Conservation (phyloP, 2,888 invertebrate species). For the Xestia rhomboidea region DNA sequence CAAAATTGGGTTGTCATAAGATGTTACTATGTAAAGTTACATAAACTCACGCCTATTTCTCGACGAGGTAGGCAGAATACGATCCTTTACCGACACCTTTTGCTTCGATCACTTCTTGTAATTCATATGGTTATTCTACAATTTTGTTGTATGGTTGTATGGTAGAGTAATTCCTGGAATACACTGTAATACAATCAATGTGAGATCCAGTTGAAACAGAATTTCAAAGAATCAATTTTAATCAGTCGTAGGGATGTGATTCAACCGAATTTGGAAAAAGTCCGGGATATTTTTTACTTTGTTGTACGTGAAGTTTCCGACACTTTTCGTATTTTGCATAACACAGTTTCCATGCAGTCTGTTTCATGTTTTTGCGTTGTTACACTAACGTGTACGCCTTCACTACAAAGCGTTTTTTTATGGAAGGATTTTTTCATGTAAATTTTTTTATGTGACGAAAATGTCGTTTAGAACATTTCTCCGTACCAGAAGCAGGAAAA, state of each 20-base stretch:
- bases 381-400: not conserved
- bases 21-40: not conserved
- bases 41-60: not conserved
- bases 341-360: not conserved
- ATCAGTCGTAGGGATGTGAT: not conserved
- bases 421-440: no score
- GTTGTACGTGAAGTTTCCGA: not conserved
- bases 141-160: not conserved
- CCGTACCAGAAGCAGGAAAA: no score
- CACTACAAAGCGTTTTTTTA: constrained; percentile 19
- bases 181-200: not conserved
- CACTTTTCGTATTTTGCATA: constrained; percentile 4
- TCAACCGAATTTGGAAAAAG: not conserved
- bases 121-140: not conserved
- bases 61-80: no score
- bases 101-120: not conserved
- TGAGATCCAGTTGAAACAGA: not conserved
- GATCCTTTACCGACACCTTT: not conserved
- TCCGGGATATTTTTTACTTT: not conserved
- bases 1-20: no score
- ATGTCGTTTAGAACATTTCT: not conserved
- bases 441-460: not conserved
- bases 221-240: not conserved
- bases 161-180: not conserved
- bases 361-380: constrained; percentile 10